These are phyloP conservation scores for Pristionchus pacificus DNA, from an alignment of 1,140 invertebrate species.

Conservation along the genomic window DNA sequence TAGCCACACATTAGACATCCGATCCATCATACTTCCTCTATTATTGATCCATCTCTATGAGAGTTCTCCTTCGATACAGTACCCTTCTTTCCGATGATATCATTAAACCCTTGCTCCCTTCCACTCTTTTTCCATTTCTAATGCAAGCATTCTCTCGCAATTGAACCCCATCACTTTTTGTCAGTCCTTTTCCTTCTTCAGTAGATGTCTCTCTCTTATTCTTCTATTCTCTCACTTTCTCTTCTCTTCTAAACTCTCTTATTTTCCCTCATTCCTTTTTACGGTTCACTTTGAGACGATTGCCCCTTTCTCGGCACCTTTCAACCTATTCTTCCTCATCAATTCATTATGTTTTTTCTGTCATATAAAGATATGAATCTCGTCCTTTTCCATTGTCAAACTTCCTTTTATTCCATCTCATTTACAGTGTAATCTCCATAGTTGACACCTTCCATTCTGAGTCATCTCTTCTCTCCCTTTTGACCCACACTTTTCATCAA, in stretches of 20 bases:
- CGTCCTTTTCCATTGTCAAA: background rate
- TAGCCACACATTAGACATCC: no score
- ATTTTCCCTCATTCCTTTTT: background rate
- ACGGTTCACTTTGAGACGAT: background rate
- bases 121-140: background rate
- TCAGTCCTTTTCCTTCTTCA: slow-evolving; percentile 4
- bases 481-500: no score
- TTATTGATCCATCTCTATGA: background rate
- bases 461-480: no score
- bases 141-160: slow-evolving; percentile 3
- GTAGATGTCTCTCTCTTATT: background rate
- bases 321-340: slow-evolving; percentile 10
- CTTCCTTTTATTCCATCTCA: background rate
- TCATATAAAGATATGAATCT: background rate
- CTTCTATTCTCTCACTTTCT: slow-evolving; percentile 5
- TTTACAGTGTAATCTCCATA: slow-evolving; percentile 17
- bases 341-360: slow-evolving; percentile 12
- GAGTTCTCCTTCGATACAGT: slow-evolving; percentile 13
- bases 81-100: slow-evolving; percentile 16
- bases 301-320: slow-evolving; percentile 8
- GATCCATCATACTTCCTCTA: no score
- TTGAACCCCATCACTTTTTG: background rate
- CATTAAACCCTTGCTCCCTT: background rate
- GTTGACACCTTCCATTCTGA: no score
- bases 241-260: background rate